phyloP scores from a whole-genome alignment of 2,113 vertebrate species.

The Cathartes aura region DNA sequence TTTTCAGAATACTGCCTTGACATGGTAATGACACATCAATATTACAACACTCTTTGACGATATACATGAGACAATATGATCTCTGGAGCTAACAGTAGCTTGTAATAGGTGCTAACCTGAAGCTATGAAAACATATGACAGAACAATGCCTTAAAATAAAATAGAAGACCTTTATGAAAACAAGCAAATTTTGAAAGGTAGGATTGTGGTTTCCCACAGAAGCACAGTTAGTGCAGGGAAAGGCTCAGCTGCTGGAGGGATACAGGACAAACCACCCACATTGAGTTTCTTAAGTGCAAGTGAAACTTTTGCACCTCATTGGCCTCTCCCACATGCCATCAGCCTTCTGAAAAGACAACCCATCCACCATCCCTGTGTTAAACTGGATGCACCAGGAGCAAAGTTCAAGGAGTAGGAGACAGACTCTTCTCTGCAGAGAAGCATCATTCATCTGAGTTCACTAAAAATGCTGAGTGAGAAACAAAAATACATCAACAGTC shows the following conservation, averaged over 20 bases:
- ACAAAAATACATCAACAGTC: not conserved
- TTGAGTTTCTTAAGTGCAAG: not conserved
- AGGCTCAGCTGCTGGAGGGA: not conserved
- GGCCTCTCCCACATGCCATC: not conserved
- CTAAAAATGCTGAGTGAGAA: not conserved
- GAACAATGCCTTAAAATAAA: not conserved
- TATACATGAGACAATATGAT: not conserved
- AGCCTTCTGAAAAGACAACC: not conserved
- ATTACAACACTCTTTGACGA: not conserved
- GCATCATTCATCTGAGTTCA: not conserved
- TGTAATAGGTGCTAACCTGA: not conserved
- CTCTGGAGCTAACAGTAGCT: not conserved
- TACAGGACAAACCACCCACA: not conserved
- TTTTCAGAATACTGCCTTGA: not conserved
- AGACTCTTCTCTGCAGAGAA: not conserved
- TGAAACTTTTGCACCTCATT: not conserved
- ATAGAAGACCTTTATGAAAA: not conserved
- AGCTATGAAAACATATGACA: not conserved
- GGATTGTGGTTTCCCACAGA: not conserved
- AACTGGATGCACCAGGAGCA: not conserved
- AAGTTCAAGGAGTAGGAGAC: not conserved
- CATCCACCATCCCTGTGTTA: not conserved
- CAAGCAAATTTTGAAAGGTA: not conserved
- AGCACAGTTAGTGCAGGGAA: not conserved
- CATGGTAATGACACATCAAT: not conserved